phyloP scores from a whole-genome alignment of 2,113 vertebrate genomes.

The Heterocephalus glaber region DNA sequence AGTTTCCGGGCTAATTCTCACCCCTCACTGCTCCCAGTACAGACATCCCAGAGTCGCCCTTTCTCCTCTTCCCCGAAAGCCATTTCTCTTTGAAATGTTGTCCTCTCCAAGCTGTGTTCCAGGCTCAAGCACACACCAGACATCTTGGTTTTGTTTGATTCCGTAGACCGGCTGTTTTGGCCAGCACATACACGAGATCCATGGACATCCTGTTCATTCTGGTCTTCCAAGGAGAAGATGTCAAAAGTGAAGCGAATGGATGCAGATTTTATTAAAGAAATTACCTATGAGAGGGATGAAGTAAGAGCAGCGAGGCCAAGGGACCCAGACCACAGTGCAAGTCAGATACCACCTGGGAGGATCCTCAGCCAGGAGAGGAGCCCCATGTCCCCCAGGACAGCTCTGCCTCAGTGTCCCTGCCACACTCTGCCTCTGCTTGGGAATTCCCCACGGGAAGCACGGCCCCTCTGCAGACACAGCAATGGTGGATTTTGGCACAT shows the following conservation, averaged over 20 bases:
- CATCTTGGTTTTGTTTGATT: neutral
- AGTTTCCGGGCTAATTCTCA: neutral
- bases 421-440: neutral
- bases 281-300: neutral
- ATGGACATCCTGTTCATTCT: neutral
- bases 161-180: neutral
- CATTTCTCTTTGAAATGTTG: neutral
- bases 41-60: neutral
- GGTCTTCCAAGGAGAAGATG: neutral
- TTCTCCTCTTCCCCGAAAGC: neutral
- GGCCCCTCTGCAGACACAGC: rapidly evolving
- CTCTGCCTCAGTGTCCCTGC: neutral
- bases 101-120: neutral
- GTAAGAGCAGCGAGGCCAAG: neutral
- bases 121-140: neutral
- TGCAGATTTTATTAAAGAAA: neutral
- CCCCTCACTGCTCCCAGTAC: neutral
- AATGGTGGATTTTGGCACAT: rapidly evolving
- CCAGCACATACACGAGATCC: neutral
- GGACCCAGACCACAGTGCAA: neutral
- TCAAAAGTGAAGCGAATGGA: neutral
- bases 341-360: neutral
- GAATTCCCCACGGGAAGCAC: rapidly evolving
- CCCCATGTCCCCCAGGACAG: neutral
- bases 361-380: neutral